Evolutionary conservation across 2,797 vertebrate species (phyloP), one percentile per base, ranked within the genome.

Genomic region (Galaxias olidus): DNA sequence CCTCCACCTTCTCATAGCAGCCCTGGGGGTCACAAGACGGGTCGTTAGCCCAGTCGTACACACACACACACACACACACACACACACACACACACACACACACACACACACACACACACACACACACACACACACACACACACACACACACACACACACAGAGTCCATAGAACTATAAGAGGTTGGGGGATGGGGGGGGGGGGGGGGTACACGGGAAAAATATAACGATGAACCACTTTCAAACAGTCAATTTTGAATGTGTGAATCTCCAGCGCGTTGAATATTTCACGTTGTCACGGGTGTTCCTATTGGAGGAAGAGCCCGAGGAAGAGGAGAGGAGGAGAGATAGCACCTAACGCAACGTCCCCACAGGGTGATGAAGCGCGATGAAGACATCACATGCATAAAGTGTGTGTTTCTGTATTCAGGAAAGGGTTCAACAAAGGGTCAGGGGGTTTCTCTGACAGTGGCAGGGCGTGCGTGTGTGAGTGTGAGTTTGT

Each of bases 1-100:
- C 92, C 84, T 95, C 95, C 78, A 98, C 93, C 83, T 94, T 96
- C 72, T 96, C 94, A 0, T 95, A 99, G 90, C 97, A 99, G 20
- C 97, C 97, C 30, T 30, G 30, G 30, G 57, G 55, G 49, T 9
- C 9, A 41, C 20, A 56, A 12, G 30, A 30, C 30, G 30, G 30
- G 2, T 30, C 30, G 30, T 30, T 30, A 30, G 30, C 6, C 30
- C n/a, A n/a, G n/a, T n/a, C 30, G 20, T 40, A 9, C 20, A 5
- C 18, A 20, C 52, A 8, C 50, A 41, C 59, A 40, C 46, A 61
- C 59, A 50, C 48, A 62, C 47, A 50, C 60, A 62, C 60, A 61
- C 59, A 61, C 59, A 50, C 19, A 41, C 18, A 50, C 59, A 50
- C 46, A 50, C 46, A 61, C 46, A 51, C 59, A 50, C 59, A 61